Base-by-base conservation (phyloP, 2,113 vertebrate species). In the Trinectes maculatus region DNA sequence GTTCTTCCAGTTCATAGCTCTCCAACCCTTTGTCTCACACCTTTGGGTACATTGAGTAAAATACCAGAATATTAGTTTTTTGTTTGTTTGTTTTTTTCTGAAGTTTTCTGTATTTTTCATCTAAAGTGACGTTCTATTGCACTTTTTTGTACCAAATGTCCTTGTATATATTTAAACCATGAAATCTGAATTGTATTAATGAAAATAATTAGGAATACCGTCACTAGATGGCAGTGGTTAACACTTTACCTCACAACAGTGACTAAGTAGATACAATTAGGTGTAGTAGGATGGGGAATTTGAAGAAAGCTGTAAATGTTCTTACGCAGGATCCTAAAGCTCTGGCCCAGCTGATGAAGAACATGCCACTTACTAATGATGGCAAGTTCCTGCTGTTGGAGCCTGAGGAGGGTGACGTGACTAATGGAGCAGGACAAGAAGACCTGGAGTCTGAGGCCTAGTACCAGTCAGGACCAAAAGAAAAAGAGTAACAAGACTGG, bases 391-490 rank as follows among this genome's bases (percentile, higher is more conserved):
- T 96, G 77, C 93, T 98, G 37, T 81, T 99, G 87, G 94, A 93
- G 0, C 92, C 91, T 0, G 92, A 94, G 64, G 56, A 83, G 0
- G 93, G 92, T 22, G 88, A 89, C 58, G 84, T 76, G 2, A 75
- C 74, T 3, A 72, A 88, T 2, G 91, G 91, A 0, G 92, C 87
- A 11, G 92, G 82, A 72, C 89, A 89, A 11, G 93, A 92, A 46
- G 94, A 95, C 56, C 87, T 94, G 43, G 97, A 99, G 74, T 99
- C 98, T 0, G 98, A 99, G 84, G 98, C 97, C 0, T 98, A 91
- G 89, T 3, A 33, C 15, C 1, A 3, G 2, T 43, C n/a, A 37
- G 11, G 63, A 71, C 29, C 19, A 29, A 25, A 40, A 33, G n/a
- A 21, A n/a, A 24, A 33, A 31, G 15, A 47, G 21, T 44, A 18